Evolutionary conservation across 2,797 vertebrate species (phyloP).

Genomic region (Melanotaenia boesemani): DNA sequence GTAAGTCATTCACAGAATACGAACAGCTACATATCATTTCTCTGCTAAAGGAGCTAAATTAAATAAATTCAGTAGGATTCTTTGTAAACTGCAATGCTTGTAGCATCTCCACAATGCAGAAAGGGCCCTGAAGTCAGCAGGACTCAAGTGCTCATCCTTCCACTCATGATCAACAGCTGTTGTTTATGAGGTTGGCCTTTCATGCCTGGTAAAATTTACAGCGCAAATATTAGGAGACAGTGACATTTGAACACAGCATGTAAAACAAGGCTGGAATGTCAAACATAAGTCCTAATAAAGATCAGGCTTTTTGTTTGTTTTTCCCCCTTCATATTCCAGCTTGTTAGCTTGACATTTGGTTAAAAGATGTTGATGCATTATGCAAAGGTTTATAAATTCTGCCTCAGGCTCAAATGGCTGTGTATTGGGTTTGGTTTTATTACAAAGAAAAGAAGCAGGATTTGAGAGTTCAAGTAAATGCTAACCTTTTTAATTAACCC

Average conservation of each 20-base stretch:
- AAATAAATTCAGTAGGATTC: conserved; percentile 6
- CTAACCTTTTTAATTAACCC: background rate
- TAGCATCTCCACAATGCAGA: conserved; percentile 3
- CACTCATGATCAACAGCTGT: conserved; percentile 56
- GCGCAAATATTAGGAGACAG: conserved; percentile 42
- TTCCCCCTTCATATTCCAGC: background rate
- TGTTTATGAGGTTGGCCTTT: conserved; percentile 60
- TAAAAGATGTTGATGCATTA: conserved; percentile 5
- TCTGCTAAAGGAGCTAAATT: background rate
- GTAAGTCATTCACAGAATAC: background rate
- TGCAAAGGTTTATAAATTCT: background rate
- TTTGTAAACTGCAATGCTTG: conserved; percentile 6
- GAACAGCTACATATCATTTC: background rate
- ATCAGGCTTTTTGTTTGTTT: conserved; percentile 9
- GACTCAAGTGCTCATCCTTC: conserved; percentile 30
- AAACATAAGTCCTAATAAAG: conserved; percentile 19
- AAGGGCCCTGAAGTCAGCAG: conserved; percentile 37
- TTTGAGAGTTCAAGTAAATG: background rate
- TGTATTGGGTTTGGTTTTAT: background rate
- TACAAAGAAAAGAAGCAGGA: background rate
- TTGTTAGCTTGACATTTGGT: conserved; percentile 17
- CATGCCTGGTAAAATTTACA: conserved; percentile 39
- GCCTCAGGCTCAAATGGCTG: background rate
- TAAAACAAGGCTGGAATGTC: conserved; percentile 48
- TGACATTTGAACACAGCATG: conserved; percentile 41